phyloP scores from a whole-genome alignment of 2,797 vertebrate genomes.

The Hozukius guyotensis region DNA sequence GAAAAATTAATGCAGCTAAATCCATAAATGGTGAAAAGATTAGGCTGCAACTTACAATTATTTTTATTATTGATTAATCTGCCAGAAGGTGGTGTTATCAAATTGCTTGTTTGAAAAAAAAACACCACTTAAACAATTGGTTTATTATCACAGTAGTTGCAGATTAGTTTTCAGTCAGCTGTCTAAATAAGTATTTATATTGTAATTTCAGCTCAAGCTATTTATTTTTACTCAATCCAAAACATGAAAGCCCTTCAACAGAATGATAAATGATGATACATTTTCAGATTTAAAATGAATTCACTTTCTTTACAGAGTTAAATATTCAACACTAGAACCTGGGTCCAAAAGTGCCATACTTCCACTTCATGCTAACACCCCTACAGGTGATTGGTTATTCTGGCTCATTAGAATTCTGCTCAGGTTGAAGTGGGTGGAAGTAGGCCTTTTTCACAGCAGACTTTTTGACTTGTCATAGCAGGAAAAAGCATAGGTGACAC shows the following conservation, averaged over 20 bases:
- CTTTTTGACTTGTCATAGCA: background rate
- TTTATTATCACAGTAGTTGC: background rate
- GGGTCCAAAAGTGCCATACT: background rate
- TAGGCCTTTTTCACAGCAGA: background rate
- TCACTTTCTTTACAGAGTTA: background rate
- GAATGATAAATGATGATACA: background rate
- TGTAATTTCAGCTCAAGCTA: background rate
- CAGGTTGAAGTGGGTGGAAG: background rate
- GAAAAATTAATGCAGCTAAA: background rate
- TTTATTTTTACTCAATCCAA: background rate
- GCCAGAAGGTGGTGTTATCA: background rate
- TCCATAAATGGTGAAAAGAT: background rate
- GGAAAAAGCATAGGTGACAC: background rate
- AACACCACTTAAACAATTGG: background rate
- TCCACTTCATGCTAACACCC: background rate
- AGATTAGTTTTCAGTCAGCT: background rate
- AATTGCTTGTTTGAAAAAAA: background rate
- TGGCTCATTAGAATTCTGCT: background rate
- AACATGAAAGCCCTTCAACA: background rate
- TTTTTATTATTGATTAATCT: background rate
- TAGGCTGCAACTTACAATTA: background rate
- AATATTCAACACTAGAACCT: background rate
- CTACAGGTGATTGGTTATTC: background rate
- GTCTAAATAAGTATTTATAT: background rate
- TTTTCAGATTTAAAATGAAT: background rate